phyloP scores from a whole-genome alignment of 2,888 invertebrate species.

The Acrobasis consociella region DNA sequence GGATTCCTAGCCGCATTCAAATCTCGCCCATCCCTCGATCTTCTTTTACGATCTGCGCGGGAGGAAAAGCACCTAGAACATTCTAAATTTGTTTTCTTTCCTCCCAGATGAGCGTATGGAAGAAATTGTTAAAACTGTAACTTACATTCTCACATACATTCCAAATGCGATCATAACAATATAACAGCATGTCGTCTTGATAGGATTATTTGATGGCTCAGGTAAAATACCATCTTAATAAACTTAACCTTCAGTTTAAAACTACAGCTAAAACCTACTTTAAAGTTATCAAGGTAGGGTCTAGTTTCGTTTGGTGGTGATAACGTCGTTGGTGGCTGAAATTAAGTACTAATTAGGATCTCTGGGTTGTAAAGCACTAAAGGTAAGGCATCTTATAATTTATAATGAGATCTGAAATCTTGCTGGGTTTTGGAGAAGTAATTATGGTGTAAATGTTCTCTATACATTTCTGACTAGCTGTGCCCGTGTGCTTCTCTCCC shows the following conservation, averaged over 20 bases:
- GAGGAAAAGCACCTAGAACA: no score
- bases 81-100: no score
- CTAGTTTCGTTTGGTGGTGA: background rate
- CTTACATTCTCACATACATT: background rate
- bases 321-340: constrained; percentile 3
- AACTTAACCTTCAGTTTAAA: background rate
- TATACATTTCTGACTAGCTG: no score
- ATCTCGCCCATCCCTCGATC: no score
- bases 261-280: background rate
- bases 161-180: background rate
- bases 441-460: no score
- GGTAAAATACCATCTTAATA: constrained; percentile 1
- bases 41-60: no score
- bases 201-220: constrained; percentile 2
- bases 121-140: no score
- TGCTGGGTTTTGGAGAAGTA: background rate
- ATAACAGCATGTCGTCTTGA: background rate
- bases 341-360: constrained; percentile 11
- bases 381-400: background rate
- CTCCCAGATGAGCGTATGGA: no score
- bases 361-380: background rate
- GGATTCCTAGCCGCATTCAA: no score
- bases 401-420: background rate
- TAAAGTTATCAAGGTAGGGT: background rate
- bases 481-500: no score